Conservation (phyloP, 2,113 vertebrate species). For the Neogale vison region DNA sequence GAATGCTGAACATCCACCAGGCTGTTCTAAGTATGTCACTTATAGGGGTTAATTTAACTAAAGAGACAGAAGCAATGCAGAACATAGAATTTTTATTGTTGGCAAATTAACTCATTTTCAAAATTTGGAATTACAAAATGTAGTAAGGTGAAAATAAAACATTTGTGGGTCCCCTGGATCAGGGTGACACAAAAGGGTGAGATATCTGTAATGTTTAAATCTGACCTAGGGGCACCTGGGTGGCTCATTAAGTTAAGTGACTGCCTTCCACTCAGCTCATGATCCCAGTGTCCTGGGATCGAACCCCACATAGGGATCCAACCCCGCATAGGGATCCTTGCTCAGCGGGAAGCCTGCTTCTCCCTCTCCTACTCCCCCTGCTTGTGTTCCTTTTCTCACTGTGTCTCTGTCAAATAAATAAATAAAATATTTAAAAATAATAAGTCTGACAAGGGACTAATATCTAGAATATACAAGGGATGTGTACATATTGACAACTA, state of each 20-base stretch:
- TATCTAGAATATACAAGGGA: not conserved
- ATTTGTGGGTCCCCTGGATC: not conserved
- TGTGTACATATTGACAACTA: not conserved
- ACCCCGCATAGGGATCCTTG: too few species aligned
- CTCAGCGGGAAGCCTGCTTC: too few species aligned
- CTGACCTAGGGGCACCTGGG: not conserved
- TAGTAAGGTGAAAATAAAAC: not conserved
- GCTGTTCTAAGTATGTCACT: not conserved
- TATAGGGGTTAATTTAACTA: not conserved
- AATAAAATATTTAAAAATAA: too few species aligned
- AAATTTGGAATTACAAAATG: not conserved
- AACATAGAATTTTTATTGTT: constrained; percentile 1
- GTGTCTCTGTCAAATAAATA: too few species aligned
- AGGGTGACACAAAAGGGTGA: not conserved
- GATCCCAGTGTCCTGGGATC: too few species aligned
- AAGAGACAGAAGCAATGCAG: not conserved
- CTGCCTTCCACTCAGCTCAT: too few species aligned
- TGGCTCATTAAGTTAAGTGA: too few species aligned
- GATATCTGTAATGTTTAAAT: not conserved
- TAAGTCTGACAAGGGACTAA: not conserved
- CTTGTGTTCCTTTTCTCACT: too few species aligned
- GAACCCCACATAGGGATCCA: too few species aligned
- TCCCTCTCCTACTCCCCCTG: too few species aligned
- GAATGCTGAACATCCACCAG: not conserved
- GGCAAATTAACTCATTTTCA: not conserved